phyloP scores from a whole-genome alignment of 1,140 invertebrate species.

The Bombus waltoni region DNA sequence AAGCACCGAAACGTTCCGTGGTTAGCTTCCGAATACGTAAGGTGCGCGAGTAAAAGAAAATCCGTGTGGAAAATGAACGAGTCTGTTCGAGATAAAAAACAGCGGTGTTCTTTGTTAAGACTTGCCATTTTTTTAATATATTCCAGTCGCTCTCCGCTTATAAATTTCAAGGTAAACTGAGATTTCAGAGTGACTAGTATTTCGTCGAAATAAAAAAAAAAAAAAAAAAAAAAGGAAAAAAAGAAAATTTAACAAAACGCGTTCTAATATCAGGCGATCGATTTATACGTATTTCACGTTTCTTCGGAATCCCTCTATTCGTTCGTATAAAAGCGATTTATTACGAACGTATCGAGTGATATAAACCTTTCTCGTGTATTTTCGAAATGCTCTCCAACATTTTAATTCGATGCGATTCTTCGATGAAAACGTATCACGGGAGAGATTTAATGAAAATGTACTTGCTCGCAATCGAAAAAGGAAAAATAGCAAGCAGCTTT shows the following conservation, averaged over 20 bases:
- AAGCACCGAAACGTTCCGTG: too few relatives aligned
- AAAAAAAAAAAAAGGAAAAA: not conserved
- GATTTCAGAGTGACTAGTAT: not conserved
- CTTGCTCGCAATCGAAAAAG: not conserved
- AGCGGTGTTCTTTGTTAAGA: too few relatives aligned
- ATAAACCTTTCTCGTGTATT: not conserved
- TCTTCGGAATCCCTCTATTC: not conserved
- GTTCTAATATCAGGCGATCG: not conserved
- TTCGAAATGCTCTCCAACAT: not conserved
- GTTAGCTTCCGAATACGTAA: too few relatives aligned
- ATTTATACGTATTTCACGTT: not conserved
- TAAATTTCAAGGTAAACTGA: not conserved
- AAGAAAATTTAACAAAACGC: not conserved
- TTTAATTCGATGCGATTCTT: not conserved
- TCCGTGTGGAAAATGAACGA: not conserved
- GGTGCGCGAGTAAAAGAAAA: not conserved
- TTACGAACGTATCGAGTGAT: not conserved
- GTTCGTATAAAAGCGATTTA: not conserved
- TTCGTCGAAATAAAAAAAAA: not conserved
- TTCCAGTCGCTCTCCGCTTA: not conserved
- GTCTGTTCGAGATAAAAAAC: not conserved
- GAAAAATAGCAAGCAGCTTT: too few relatives aligned
- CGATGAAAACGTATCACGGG: not conserved
- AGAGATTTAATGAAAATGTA: not conserved
- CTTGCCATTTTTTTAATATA: not conserved